Base-by-base conservation (phyloP, 2,888 invertebrate species). In the Cancer borealis region DNA sequence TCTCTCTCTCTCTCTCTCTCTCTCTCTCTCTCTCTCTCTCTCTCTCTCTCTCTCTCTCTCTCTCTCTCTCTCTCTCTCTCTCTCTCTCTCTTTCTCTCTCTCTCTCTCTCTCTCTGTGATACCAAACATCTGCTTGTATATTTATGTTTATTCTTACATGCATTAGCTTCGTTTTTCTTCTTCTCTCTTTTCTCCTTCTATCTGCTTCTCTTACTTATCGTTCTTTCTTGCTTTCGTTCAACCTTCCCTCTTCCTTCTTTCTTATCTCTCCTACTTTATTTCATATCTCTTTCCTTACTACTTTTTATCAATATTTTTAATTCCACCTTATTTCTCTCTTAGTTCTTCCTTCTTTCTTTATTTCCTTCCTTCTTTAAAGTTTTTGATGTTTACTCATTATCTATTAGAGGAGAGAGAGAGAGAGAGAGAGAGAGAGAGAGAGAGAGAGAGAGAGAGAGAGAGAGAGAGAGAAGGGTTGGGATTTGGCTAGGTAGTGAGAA, bases 351-450 rank as follows among this genome's bases (percentile, higher is more conserved):
- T 54, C 17, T 0, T 14, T 0, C 12, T 12, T 49, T 49, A 12
- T 14, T 8, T 39, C 21, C 17, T 17, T 60, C 21, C 21, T 17
- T 21, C 60, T 60, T 17, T 17, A 79, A 79, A 26, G 10, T 4
- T 26, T 79, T 26, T 79, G 26, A n/a, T 26, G 73, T 30, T 73
- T 21, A 21, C n/a, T n/a, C 4, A 4, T 21, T 3, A 5, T n/a
- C 4, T n/a, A 4, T n/a, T 21, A n/a, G 6, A 73, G 73, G 73
- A 73, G 73, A 73, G 21, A 17, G 21, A 73, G 73, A 73, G 73
- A 73, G 73, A 73, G 73, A 73, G 73, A 73, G 73, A 73, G 73
- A 73, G 73, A 73, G 73, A 73, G 73, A 73, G 21, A n/a, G 73
- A 73, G 21, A n/a, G 73, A 79, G 73, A 79, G 73, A 79, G 73